These are phyloP conservation scores for Fissipunctia ypsillon DNA, from an alignment of 2,888 invertebrate genomes.

Conservation along the genomic window DNA sequence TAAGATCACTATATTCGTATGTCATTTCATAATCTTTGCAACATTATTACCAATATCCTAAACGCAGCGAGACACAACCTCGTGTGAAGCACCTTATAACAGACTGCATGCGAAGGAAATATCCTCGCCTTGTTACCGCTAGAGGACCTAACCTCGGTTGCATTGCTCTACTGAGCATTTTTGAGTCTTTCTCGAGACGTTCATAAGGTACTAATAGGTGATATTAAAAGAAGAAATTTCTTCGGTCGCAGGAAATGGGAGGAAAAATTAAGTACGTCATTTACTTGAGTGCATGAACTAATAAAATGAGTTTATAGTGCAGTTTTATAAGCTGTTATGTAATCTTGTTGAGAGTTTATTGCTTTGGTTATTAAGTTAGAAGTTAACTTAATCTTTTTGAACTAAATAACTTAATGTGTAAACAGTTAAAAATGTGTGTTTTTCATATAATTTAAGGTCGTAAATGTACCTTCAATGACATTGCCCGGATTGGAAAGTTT, in stretches of 20 bases:
- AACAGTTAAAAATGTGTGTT: background rate
- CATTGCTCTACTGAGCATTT: conserved; percentile 42
- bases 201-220: conserved; percentile 37
- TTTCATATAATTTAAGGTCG: background rate
- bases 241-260: background rate
- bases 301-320: conserved; percentile 26
- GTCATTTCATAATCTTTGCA: background rate
- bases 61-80: conserved; percentile 10
- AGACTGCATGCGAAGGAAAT: conserved; percentile 35
- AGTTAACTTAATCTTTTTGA: background rate
- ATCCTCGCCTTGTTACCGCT: conserved; percentile 22
- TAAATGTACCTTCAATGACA: background rate
- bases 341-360: conserved; percentile 30
- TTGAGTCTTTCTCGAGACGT: conserved; percentile 32
- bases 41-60: background rate
- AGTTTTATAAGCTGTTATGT: conserved; percentile 31
- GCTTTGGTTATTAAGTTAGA: conserved; percentile 1
- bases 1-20: too few species aligned
- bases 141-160: conserved; percentile 25
- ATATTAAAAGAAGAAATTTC: conserved; percentile 39
- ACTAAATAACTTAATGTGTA: background rate
- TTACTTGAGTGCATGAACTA: conserved; percentile 19
- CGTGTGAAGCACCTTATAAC: conserved; percentile 42
- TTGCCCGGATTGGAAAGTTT: background rate
- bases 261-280: conserved; percentile 21